Conservation (phyloP, 2,113 vertebrate species). For the Formicarius rufipectus region DNA sequence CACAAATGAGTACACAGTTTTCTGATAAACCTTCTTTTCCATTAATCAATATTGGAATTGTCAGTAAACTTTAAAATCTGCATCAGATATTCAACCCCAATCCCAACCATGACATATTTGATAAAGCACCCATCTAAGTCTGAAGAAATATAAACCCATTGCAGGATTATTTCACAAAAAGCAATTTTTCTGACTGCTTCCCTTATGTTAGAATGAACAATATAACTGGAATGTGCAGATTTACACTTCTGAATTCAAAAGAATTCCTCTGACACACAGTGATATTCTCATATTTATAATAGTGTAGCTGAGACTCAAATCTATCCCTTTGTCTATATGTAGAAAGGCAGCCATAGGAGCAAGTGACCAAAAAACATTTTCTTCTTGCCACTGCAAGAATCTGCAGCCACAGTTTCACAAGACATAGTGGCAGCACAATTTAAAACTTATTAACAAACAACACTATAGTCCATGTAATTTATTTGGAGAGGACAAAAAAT, state of each 20-base stretch:
- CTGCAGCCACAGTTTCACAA: constrained; percentile 40
- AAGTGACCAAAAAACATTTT: constrained; percentile 53
- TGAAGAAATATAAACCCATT: not conserved
- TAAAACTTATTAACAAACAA: constrained; percentile 49
- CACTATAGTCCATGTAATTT: constrained; percentile 11
- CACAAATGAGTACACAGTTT: not conserved
- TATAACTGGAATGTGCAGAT: not conserved
- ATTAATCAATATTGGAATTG: not conserved
- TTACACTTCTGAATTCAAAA: not conserved
- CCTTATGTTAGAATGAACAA: not conserved
- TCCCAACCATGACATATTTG: not conserved
- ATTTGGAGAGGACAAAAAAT: not conserved
- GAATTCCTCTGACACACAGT: not conserved
- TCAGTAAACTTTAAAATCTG: not conserved
- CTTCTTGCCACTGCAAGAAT: not conserved
- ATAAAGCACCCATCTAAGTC: not conserved
- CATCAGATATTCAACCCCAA: not conserved
- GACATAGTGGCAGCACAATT: not conserved
- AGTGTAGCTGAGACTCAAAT: not conserved
- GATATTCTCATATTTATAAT: not conserved
- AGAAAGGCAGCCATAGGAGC: constrained; percentile 1
- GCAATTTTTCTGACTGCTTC: not conserved
- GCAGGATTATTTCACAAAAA: not conserved
- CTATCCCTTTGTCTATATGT: not conserved
- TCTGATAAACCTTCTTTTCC: not conserved